Evolutionary conservation across 2,888 invertebrate species (phyloP).

Genomic region (Ariolimax columbianus): DNA sequence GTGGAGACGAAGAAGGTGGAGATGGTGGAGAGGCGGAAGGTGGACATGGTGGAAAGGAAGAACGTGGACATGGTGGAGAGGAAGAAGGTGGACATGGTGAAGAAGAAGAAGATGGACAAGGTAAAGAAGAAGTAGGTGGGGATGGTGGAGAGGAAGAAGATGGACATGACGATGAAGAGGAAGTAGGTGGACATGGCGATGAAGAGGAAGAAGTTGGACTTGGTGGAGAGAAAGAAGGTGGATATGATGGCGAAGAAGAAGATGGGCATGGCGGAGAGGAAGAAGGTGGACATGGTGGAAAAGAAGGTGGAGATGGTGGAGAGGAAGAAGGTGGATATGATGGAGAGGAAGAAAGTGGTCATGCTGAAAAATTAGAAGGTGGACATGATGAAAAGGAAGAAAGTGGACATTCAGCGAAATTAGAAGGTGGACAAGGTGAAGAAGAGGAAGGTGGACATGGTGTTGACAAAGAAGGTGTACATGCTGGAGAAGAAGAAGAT

Average conservation of each 20-base stretch:
- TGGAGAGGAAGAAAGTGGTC: background rate
- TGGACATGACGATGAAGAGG: background rate
- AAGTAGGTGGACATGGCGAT: background rate
- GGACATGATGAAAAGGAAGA: background rate
- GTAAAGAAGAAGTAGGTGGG: background rate
- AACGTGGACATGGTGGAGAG: background rate
- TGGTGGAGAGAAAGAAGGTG: background rate
- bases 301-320: background rate
- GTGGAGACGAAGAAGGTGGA: background rate
- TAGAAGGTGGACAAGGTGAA: background rate
- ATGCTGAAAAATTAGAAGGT: too few species aligned
- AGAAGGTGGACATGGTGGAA: too few species aligned
- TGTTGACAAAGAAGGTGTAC: background rate
- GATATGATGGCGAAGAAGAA: background rate
- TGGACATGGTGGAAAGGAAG: background rate
- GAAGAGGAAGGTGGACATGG: background rate
- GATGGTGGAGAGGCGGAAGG: background rate
- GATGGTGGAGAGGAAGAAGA: background rate
- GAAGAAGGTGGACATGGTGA: background rate
- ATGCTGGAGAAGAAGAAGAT: background rate
- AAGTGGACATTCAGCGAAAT: background rate
- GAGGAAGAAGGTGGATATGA: background rate
- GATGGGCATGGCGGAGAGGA: background rate
- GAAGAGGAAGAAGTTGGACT: background rate
- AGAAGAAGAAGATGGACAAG: background rate